phyloP scores from a whole-genome alignment of 2,888 invertebrate species.

The Linnaemya vulpina region DNA sequence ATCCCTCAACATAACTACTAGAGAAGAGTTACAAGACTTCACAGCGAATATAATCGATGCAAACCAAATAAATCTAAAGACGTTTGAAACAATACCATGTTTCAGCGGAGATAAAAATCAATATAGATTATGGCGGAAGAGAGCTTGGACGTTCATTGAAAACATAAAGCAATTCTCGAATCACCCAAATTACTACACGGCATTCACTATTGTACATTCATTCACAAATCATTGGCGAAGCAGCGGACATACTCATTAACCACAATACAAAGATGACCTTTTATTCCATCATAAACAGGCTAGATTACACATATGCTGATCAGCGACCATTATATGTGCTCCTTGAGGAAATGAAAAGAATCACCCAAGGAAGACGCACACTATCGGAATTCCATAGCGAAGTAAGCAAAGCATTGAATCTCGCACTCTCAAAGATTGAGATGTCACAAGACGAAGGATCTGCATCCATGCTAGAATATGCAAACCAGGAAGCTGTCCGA shows the following conservation, averaged over 20 bases:
- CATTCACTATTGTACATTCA: neutral
- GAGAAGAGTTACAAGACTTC: too few relatives aligned
- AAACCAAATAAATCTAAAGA: too few relatives aligned
- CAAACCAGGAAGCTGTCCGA: neutral
- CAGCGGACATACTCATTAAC: neutral
- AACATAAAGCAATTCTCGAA: neutral
- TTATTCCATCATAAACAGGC: neutral
- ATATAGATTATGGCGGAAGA: too few relatives aligned
- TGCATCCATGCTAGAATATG: neutral
- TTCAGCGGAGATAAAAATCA: too few relatives aligned
- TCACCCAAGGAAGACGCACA: neutral
- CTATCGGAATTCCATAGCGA: neutral
- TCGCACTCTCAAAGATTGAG: too few relatives aligned
- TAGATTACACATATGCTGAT: neutral
- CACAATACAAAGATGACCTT: neutral
- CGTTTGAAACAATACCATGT: too few relatives aligned
- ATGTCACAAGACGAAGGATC: neutral
- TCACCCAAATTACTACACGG: neutral
- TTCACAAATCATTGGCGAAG: constrained; percentile 2
- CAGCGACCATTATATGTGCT: neutral
- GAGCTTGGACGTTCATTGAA: neutral
- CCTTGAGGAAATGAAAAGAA: neutral
- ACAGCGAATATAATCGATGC: too few relatives aligned
- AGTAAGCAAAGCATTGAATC: neutral
- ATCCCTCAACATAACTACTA: too few relatives aligned